Percentiles rank a stretch among this genome's conserved stretches.
Conservation (phyloP, 2,888 invertebrate genomes). For the Melolontha melolontha region DNA sequence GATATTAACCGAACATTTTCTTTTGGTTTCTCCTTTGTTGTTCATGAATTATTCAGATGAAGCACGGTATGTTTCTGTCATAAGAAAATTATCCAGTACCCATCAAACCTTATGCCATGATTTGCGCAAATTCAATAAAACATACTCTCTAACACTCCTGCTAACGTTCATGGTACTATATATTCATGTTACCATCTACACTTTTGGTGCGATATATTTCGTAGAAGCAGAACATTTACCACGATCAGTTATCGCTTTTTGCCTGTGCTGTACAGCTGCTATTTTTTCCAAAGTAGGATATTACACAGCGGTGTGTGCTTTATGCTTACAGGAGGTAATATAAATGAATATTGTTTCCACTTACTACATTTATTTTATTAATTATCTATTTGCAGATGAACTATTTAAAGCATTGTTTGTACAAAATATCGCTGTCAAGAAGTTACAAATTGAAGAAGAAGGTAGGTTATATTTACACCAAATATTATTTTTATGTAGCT, state of each 20-base stretch:
- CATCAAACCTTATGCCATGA: conserved; percentile 7
- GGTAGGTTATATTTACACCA: not conserved
- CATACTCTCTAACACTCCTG: conserved; percentile 2
- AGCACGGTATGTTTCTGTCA: not conserved
- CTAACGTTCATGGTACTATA: not conserved
- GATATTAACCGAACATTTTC: no score
- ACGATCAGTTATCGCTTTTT: not conserved
- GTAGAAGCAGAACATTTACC: no score
- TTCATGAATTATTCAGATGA: no score
- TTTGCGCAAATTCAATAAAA: not conserved
- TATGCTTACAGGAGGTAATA: conserved; percentile 1
- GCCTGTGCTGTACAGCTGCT: not conserved
- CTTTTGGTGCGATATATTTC: no score
- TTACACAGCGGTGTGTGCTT: not conserved
- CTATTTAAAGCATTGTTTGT: not conserved
- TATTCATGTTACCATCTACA: no score
- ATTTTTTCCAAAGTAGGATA: not conserved
- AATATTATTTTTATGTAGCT: no score
- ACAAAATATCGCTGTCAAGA: not conserved
- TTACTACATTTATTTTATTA: no score
- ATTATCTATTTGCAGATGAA: not conserved
- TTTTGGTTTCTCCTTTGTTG: no score
- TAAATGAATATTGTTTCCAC: no score
- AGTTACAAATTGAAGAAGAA: conserved; percentile 2
- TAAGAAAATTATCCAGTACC: not conserved